Conservation (phyloP, 2,113 vertebrate genomes). For the Nematolebias whitei region DNA sequence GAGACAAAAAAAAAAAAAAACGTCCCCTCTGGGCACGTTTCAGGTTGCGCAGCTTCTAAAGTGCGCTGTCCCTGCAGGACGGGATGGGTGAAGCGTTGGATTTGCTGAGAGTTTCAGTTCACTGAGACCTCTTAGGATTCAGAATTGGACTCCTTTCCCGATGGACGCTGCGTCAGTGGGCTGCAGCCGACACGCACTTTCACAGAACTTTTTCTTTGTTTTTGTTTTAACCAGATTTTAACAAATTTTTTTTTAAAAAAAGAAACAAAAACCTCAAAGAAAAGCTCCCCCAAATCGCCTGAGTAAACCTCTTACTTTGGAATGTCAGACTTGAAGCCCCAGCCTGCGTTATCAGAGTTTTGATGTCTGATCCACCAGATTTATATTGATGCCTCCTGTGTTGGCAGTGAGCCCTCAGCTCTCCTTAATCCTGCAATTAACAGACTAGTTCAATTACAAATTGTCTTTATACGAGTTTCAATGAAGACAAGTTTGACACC, state of each 20-base stretch:
- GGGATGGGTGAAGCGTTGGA: conserved; percentile 1
- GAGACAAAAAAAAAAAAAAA: background rate
- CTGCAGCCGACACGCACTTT: background rate
- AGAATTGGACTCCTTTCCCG: background rate
- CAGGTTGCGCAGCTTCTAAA: background rate
- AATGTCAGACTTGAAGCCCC: background rate
- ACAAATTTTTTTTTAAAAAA: too few relatives aligned
- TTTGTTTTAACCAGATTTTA: too few relatives aligned
- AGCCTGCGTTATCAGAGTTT: conserved; percentile 40
- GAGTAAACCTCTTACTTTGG: background rate
- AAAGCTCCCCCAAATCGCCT: background rate
- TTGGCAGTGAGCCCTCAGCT: conserved; percentile 49
- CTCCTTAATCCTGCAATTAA: conserved; percentile 38
- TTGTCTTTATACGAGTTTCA: conserved; percentile 31
- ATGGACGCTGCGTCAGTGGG: background rate
- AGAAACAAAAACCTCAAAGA: background rate
- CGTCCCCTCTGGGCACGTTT: background rate
- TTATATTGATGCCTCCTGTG: conserved; percentile 38
- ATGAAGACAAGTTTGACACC: conserved; percentile 16
- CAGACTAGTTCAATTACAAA: conserved; percentile 37
- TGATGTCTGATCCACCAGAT: conserved; percentile 67
- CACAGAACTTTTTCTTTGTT: too few relatives aligned
- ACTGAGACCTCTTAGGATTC: too few relatives aligned
- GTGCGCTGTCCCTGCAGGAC: background rate
- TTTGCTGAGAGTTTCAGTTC: too few relatives aligned